Evolutionary conservation across 2,797 vertebrate species (phyloP).

Genomic region (Coendou prehensilis): DNA sequence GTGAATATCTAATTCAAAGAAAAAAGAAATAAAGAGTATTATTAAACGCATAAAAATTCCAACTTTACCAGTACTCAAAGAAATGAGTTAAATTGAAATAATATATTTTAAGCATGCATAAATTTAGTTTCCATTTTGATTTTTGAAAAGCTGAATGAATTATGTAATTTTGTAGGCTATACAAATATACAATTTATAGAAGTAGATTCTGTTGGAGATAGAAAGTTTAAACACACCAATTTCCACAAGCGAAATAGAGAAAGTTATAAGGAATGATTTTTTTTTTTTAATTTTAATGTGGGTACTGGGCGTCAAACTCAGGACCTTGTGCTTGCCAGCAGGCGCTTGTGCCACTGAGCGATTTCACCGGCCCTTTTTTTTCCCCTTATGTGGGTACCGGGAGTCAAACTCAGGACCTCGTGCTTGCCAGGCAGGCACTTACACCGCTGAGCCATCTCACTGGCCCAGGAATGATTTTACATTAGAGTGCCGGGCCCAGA

Average conservation of each 20-base stretch:
- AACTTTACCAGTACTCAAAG: neutral
- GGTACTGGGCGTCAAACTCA: too few species aligned
- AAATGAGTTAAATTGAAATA: constrained; percentile 32
- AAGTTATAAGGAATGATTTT: neutral
- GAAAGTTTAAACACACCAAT: neutral
- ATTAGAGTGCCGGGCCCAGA: neutral
- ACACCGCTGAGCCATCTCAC: too few species aligned
- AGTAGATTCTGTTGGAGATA: neutral
- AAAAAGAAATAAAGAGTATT: neutral
- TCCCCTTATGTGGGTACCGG: too few species aligned
- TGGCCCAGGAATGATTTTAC: too few species aligned
- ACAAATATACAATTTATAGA: neutral
- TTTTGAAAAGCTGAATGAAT: neutral
- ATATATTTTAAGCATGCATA: neutral
- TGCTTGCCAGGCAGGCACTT: too few species aligned
- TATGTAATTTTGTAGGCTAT: neutral
- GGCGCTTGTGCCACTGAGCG: too few species aligned
- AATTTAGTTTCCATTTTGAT: constrained; percentile 23
- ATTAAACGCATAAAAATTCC: neutral
- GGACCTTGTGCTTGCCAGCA: too few species aligned
- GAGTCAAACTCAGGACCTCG: too few species aligned
- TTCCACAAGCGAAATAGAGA: neutral
- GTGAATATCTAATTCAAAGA: constrained; percentile 19
- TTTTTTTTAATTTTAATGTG: too few species aligned
- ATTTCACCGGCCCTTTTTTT: too few species aligned